Evolutionary conservation across 2,888 invertebrate species (phyloP).

Genomic region (Lagria hirta): DNA sequence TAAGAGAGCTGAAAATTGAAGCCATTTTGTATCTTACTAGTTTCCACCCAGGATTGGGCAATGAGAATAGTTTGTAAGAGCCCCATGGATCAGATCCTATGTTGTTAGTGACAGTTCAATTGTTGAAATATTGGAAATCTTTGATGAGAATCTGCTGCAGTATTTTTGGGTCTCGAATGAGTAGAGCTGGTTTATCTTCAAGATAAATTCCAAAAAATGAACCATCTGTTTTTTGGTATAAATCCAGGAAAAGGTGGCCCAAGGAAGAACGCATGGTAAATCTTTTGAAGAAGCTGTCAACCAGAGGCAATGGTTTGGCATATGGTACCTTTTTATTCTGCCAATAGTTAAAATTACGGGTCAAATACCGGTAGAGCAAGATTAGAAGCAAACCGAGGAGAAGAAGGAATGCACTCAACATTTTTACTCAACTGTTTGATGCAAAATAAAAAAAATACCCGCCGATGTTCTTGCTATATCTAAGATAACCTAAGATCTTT

Average conservation of each 20-base stretch:
- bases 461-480: neutral
- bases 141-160: constrained; percentile 52
- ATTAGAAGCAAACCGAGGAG: neutral
- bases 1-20: constrained; percentile 57
- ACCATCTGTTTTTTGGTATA: constrained; percentile 16
- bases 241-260: constrained; percentile 18
- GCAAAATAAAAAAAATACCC: neutral
- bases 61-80: constrained; percentile 48
- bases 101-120: neutral
- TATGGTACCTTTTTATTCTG: constrained; percentile 31
- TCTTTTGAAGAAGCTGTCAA: constrained; percentile 33
- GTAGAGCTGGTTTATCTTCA: constrained; percentile 51
- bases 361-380: too few relatives aligned
- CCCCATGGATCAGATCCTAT: neutral
- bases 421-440: neutral
- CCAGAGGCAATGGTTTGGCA: constrained; percentile 32
- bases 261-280: constrained; percentile 17
- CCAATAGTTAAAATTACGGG: constrained; percentile 39
- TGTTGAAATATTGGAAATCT: constrained; percentile 50
- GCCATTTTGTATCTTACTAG: constrained; percentile 55
- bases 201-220: constrained; percentile 52
- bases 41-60: constrained; percentile 56
- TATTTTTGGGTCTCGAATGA: constrained; percentile 52
- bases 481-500: neutral
- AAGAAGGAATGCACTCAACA: neutral